Conservation (phyloP, 2,113 vertebrate species). For the Nycticryphes semicollaris region DNA sequence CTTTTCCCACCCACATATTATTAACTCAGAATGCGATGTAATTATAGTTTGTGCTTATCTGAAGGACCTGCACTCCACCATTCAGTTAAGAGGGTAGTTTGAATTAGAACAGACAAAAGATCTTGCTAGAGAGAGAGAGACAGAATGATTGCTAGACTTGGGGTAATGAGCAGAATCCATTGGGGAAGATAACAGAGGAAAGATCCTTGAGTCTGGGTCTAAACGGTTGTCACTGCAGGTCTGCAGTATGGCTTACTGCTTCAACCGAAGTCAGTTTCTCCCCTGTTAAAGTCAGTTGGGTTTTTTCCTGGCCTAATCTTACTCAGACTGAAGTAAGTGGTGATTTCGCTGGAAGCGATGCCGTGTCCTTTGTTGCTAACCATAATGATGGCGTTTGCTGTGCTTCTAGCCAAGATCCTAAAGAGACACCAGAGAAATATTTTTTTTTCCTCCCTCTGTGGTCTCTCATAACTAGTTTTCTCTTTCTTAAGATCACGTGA, state of each 20-base stretch:
- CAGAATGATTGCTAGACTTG: not conserved
- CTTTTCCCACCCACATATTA: slow-evolving; percentile 28
- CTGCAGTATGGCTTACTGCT: not conserved
- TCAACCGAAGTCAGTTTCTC: slow-evolving; percentile 3
- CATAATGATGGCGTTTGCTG: not conserved
- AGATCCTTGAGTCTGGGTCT: not conserved
- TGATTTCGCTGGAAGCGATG: not conserved
- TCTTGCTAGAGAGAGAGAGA: not conserved
- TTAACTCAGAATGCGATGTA: slow-evolving; percentile 26
- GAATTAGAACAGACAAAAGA: slow-evolving; percentile 8
- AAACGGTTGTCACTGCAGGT: not conserved
- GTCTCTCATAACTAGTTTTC: slow-evolving; percentile 15
- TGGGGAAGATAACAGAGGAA: not conserved
- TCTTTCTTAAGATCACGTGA: slow-evolving; percentile 8
- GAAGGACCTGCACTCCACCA: not conserved
- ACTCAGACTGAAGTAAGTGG: not conserved
- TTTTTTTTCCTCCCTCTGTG: not conserved
- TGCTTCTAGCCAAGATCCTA: slow-evolving; percentile 1
- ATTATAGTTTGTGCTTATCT: slow-evolving; percentile 43
- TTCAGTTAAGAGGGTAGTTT: not conserved
- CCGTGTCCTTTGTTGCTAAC: slow-evolving; percentile 5
- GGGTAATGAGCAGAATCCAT: not conserved
- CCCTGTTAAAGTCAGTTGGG: not conserved
- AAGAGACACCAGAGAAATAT: not conserved
- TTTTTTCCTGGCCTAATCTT: slow-evolving; percentile 27